These are phyloP conservation scores for Caracal caracal DNA, from an alignment of 2,113 vertebrate species.

Conservation along the genomic window DNA sequence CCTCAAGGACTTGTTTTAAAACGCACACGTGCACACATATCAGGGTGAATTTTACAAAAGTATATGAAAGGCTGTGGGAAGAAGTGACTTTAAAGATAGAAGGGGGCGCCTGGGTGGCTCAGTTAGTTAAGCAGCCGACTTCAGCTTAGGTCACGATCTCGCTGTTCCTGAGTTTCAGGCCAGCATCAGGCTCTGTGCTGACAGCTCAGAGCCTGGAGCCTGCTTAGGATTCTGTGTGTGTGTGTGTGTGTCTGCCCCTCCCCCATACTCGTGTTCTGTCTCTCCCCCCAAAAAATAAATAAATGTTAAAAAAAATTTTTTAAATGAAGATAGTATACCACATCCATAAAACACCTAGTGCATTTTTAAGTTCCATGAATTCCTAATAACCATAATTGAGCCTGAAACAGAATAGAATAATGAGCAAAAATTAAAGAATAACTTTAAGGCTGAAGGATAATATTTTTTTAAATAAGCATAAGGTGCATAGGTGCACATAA, in stretches of 20 bases:
- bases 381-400: not conserved
- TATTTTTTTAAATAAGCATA: not conserved
- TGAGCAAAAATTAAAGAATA: not conserved
- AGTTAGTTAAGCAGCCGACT: no score
- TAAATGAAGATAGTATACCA: not conserved
- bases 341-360: not conserved
- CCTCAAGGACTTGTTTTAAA: not conserved
- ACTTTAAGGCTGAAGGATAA: not conserved
- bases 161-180: no score
- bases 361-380: conserved; percentile 30
- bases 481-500: not conserved
- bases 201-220: no score
- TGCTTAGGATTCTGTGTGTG: no score
- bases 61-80: not conserved
- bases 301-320: no score
- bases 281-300: no score
- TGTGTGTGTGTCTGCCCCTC: no score
- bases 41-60: conserved; percentile 18
- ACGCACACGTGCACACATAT: not conserved
- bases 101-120: no score
- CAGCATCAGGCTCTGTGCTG: no score
- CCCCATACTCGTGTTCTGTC: no score
- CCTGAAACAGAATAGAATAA: conserved; percentile 35
- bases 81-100: conserved; percentile 29
- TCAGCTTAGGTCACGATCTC: no score